Conservation (phyloP, 2,888 invertebrate species). For the Caenorhabditis angaria region DNA sequence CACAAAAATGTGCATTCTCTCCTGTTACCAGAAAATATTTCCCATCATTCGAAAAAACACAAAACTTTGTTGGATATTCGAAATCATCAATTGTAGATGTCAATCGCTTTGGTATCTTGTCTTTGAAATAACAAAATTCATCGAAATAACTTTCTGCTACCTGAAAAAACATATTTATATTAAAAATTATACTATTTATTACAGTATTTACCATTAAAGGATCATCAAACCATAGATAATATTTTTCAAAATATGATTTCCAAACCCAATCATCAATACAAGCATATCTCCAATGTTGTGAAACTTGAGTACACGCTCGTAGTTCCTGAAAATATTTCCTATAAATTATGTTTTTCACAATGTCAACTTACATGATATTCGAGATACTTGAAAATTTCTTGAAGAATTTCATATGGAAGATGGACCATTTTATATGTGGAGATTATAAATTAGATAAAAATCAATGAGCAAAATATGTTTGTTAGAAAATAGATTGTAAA, state of each 20-base stretch:
- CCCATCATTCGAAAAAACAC: slow-evolving; percentile 9
- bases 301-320: slow-evolving; percentile 9
- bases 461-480: background rate
- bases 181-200: no score
- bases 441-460: background rate
- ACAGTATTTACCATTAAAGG: background rate
- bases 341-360: background rate
- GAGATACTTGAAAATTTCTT: slow-evolving; percentile 10
- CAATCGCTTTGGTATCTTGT: background rate
- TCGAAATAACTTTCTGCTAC: background rate
- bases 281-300: slow-evolving; percentile 9
- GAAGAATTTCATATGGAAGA: slow-evolving; percentile 3
- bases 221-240: slow-evolving; percentile 14
- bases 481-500: background rate
- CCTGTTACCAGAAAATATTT: slow-evolving; percentile 6
- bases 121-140: slow-evolving; percentile 10
- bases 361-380: background rate
- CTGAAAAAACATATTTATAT: no score
- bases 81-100: slow-evolving; percentile 12
- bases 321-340: slow-evolving; percentile 10
- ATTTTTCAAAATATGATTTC: slow-evolving; percentile 9
- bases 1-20: slow-evolving; percentile 14
- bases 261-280: slow-evolving; percentile 7
- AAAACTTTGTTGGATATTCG: slow-evolving; percentile 5
- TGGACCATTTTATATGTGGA: background rate